Conservation (phyloP, 1,140 invertebrate genomes). For the Drosophila pectinifera region DNA sequence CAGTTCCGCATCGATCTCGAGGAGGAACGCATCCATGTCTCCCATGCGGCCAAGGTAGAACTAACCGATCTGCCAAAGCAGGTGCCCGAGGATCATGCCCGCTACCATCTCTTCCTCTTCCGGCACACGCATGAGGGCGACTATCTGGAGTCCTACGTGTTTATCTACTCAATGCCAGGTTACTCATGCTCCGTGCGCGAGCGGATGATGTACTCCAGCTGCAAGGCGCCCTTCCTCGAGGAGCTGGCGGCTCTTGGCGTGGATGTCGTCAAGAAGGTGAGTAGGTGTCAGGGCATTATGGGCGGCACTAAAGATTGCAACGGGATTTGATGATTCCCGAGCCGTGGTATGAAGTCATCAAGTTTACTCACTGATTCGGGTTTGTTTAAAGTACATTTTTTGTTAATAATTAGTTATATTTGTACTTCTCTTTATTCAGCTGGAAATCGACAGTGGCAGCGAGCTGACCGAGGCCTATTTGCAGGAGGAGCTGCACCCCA, state of each 20-base stretch:
- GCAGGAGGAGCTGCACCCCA: slow-evolving; percentile 97
- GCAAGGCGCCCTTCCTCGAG: slow-evolving; percentile 94
- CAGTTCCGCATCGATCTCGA: slow-evolving; percentile 90
- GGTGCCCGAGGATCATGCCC: slow-evolving; percentile 93
- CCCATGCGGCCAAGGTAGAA: slow-evolving; percentile 87
- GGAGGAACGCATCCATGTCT: slow-evolving; percentile 86
- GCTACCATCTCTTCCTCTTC: slow-evolving; percentile 97
- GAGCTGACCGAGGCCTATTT: slow-evolving; percentile 96
- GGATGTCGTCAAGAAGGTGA: slow-evolving; percentile 93
- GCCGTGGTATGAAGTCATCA: neutral
- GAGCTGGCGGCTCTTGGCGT: slow-evolving; percentile 92
- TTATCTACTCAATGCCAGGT: slow-evolving; percentile 99
- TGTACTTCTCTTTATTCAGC: slow-evolving; percentile 85
- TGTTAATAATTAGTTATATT: neutral
- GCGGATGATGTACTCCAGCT: slow-evolving; percentile 98
- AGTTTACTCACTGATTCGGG: neutral
- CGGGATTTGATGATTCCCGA: neutral
- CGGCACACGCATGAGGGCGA: slow-evolving; percentile 97
- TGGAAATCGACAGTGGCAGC: slow-evolving; percentile 95
- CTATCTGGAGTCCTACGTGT: slow-evolving; percentile 94
- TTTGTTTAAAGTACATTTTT: neutral
- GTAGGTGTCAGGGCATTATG: slow-evolving; percentile 30
- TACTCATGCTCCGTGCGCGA: slow-evolving; percentile 97
- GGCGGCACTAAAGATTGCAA: slow-evolving; percentile 4
- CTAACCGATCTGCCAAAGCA: slow-evolving; percentile 89